A percentile compares a stretch with the other conserved stretches of the same genome.
These are phyloP conservation scores for Leucophora obtusa DNA, from an alignment of 2,888 invertebrate genomes.

Conservation along the genomic window DNA sequence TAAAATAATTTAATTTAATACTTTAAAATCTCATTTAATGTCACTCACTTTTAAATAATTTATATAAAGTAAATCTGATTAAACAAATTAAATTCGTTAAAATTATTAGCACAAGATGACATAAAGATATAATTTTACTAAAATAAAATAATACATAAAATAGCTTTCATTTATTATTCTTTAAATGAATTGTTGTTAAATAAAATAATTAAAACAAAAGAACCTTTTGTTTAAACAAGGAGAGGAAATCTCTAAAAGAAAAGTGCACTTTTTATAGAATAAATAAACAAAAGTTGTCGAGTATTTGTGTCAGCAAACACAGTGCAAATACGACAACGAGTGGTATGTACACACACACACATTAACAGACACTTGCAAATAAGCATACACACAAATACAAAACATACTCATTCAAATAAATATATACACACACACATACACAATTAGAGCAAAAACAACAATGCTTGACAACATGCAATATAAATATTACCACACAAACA, in stretches of 20 bases:
- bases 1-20: no score
- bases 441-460: constrained; percentile 35
- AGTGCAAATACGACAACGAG: constrained; percentile 15
- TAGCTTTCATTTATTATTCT: constrained; percentile 24
- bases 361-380: constrained; percentile 9
- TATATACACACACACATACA: background rate
- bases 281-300: constrained; percentile 50
- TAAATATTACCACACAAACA: constrained; percentile 36
- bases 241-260: constrained; percentile 50
- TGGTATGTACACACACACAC: constrained; percentile 10
- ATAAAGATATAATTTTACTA: no score
- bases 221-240: constrained; percentile 29
- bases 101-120: constrained; percentile 5
- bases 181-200: constrained; percentile 48
- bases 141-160: constrained; percentile 3
- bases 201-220: constrained; percentile 52
- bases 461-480: constrained; percentile 46
- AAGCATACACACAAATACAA: background rate
- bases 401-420: no score
- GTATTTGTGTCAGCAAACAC: constrained; percentile 58
- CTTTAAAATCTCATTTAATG: no score
- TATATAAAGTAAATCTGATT: background rate
- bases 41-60: background rate
- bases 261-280: constrained; percentile 53
- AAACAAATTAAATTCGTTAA: background rate